Evolutionary conservation across 2,888 invertebrate species (phyloP), one percentile per base, ranked within the genome.

Genomic region (Podabrus alpinus): DNA sequence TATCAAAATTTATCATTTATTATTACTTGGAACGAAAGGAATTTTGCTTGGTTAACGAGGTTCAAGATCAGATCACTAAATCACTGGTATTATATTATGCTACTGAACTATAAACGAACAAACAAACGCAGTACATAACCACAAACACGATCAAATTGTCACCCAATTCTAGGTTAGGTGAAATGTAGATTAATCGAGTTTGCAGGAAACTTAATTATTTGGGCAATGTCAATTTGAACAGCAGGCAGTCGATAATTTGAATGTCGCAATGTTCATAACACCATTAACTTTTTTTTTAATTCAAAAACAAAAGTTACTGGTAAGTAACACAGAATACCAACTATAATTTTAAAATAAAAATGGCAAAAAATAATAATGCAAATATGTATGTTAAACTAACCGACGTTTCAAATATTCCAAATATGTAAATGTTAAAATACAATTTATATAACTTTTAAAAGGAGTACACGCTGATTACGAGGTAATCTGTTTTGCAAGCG

Each of bases 401-500:
- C 45, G n/a, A 45, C 7, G 45, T 45, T 45, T 45, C 45, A 45
- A 45, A 45, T 45, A 45, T 45, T 45, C n/a, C n/a, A 45, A 45
- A 45, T 45, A n/a, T 45, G 45, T 45, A 45, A 45, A 45, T n/a
- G n/a, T n/a, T 45, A 45, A 45, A 45, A 45, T 45, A n/a, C 45
- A 45, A 45, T 45, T 45, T 45, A 45, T 45, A 45, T 45, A 45
- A 45, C 45, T 45, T 45, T 45, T n/a, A 45, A 45, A 45, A 13
- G 45, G 45, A 59, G 73, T 24, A 15, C 25, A 64, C 60, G 29
- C 29, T 15, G 29, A 73, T 70, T 68, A 45, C 67, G 70, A 15
- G 67, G 24, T 76, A 80, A 80, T 79, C 78, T 76, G 72, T 74
- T 68, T 76, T 68, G 72, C 73, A 71, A 72, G 74, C 69, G 75